Conservation (phyloP, 1,140 invertebrate species). For the Aleiodes sp. region DNA sequence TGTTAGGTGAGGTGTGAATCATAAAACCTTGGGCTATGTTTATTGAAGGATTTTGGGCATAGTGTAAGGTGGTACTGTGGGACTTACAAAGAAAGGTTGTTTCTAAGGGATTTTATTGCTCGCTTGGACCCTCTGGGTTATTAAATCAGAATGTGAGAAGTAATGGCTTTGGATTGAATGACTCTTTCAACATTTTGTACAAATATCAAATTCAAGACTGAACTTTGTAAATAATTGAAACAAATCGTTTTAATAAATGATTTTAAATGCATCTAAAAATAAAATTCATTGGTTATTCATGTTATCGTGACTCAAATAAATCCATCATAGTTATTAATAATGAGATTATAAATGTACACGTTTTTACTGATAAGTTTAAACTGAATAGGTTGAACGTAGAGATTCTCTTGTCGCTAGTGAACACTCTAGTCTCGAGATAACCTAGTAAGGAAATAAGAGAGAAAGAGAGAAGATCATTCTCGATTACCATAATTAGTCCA, state of each 20-base stretch:
- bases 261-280: too few species aligned
- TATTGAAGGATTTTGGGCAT: background rate
- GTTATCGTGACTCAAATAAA: too few species aligned
- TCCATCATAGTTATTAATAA: conserved; percentile 2
- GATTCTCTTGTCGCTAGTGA: background rate
- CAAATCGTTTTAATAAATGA: too few species aligned
- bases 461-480: background rate
- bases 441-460: background rate
- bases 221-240: too few species aligned
- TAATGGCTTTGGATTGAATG: background rate
- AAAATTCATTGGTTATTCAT: too few species aligned
- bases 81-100: background rate
- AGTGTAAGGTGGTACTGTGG: conserved; percentile 16
- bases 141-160: background rate
- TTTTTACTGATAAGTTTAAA: background rate
- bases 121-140: background rate
- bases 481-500: conserved; percentile 26
- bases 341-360: background rate
- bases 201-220: background rate
- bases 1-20: background rate
- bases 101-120: background rate
- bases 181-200: background rate
- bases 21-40: conserved; percentile 5
- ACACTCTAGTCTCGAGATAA: background rate
- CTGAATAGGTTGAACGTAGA: background rate